These are phyloP conservation scores for Drosophila carrolli DNA, from an alignment of 1,140 invertebrate genomes.

Conservation along the genomic window DNA sequence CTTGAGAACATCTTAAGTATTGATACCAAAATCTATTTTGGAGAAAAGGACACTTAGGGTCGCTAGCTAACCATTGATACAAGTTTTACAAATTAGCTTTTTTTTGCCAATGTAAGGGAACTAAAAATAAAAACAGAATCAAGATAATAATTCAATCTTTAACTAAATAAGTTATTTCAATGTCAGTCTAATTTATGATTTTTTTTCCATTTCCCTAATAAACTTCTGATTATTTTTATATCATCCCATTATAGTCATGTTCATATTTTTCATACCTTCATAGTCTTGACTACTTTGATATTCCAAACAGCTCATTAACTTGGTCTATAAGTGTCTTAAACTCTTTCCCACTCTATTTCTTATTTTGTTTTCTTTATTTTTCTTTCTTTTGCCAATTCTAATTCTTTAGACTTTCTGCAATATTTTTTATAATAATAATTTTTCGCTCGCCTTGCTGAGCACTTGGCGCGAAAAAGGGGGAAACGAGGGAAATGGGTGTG, in stretches of 20 bases:
- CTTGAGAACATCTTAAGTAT: too few species aligned
- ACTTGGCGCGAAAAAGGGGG: slow-evolving; percentile 8
- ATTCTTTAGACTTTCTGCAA: slow-evolving; percentile 39
- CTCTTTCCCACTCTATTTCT: not conserved
- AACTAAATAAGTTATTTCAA: too few species aligned
- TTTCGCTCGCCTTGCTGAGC: slow-evolving; percentile 27
- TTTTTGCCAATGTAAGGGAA: not conserved
- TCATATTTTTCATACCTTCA: not conserved
- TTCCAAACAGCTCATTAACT: not conserved
- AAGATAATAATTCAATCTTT: too few species aligned
- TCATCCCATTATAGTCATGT: not conserved
- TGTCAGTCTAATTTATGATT: too few species aligned
- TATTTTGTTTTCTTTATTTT: not conserved
- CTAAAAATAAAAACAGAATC: not conserved
- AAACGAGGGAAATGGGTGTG: not conserved
- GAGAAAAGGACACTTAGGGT: too few species aligned
- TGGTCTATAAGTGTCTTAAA: not conserved
- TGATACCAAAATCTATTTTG: too few species aligned
- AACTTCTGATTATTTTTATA: not conserved
- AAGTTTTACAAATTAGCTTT: too few species aligned
- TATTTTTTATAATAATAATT: slow-evolving; percentile 59
- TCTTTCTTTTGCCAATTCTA: slow-evolving; percentile 9
- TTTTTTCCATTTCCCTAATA: too few species aligned
- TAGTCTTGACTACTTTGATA: not conserved
- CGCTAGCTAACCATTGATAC: too few species aligned